Percentiles rank a stretch among this genome's conserved stretches.
Evolutionary conservation across 2,888 invertebrate species (phyloP).

Genomic region (Xestobium rufovillosum): DNA sequence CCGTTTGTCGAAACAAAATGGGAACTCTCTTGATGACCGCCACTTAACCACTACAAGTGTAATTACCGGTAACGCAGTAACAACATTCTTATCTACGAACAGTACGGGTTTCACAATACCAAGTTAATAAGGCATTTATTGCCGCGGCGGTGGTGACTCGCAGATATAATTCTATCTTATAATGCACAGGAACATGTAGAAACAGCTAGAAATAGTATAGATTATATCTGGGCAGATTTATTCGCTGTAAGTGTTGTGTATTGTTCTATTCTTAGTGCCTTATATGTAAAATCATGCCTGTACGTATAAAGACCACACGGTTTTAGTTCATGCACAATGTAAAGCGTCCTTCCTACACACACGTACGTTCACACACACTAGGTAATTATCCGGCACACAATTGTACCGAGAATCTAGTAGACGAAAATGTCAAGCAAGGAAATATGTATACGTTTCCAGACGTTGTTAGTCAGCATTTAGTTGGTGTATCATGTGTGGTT

Average conservation of each 20-base stretch:
- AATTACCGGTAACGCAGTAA: neutral
- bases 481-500: no score
- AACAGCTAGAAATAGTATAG: slow-evolving; percentile 9
- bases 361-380: slow-evolving; percentile 1
- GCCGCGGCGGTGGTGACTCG: neutral
- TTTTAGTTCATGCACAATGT: no score
- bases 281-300: slow-evolving; percentile 29
- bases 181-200: slow-evolving; percentile 1
- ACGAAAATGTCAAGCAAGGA: no score
- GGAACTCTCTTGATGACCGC: no score
- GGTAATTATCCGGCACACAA: no score
- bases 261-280: slow-evolving; percentile 26
- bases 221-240: slow-evolving; percentile 21
- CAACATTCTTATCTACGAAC: slow-evolving; percentile 1
- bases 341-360: neutral
- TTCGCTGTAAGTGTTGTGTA: slow-evolving; percentile 16
- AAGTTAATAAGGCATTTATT: slow-evolving; percentile 2
- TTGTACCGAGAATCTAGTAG: no score
- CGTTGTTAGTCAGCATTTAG: no score
- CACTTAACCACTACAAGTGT: neutral
- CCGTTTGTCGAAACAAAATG: no score
- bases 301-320: no score
- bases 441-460: no score
- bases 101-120: no score
- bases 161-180: slow-evolving; percentile 1